phyloP scores from a whole-genome alignment of 2,113 vertebrate species.

The Rostratula benghalensis region DNA sequence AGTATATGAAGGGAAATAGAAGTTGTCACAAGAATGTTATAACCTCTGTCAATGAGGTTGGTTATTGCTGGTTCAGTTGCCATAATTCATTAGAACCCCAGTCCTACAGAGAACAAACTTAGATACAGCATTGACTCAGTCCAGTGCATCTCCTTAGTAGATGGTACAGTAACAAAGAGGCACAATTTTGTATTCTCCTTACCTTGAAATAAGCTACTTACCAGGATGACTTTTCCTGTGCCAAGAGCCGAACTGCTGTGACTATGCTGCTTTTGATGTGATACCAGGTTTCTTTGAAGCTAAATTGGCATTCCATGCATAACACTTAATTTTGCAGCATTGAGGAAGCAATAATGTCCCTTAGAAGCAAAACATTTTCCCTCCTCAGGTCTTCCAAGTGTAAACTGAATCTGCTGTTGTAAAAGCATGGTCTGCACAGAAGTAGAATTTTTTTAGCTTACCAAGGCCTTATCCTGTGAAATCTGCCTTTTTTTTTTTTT shows the following conservation, averaged over 20 bases:
- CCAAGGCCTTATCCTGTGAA: neutral
- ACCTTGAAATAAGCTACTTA: neutral
- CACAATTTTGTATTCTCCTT: neutral
- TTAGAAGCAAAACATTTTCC: neutral
- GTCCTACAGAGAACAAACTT: neutral
- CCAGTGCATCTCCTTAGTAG: neutral
- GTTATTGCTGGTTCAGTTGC: neutral
- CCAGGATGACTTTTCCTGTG: neutral
- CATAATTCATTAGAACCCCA: neutral
- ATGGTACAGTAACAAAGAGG: neutral
- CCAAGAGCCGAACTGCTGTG: neutral
- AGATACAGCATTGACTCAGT: neutral
- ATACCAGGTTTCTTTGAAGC: conserved; percentile 6
- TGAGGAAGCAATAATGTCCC: neutral
- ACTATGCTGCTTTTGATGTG: neutral
- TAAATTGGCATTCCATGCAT: neutral
- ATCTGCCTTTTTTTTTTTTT: no score
- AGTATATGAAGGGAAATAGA: neutral
- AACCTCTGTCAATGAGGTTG: neutral
- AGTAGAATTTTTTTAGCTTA: fast-evolving
- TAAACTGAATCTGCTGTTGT: neutral
- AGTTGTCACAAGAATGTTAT: neutral
- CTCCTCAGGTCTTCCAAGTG: neutral
- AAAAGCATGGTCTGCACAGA: neutral
- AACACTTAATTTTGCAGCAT: neutral